Percentiles rank a stretch among this genome's conserved stretches.
phyloP scores from a whole-genome alignment of 2,888 invertebrate species.

The Hydrotaea cyrtoneurina region DNA sequence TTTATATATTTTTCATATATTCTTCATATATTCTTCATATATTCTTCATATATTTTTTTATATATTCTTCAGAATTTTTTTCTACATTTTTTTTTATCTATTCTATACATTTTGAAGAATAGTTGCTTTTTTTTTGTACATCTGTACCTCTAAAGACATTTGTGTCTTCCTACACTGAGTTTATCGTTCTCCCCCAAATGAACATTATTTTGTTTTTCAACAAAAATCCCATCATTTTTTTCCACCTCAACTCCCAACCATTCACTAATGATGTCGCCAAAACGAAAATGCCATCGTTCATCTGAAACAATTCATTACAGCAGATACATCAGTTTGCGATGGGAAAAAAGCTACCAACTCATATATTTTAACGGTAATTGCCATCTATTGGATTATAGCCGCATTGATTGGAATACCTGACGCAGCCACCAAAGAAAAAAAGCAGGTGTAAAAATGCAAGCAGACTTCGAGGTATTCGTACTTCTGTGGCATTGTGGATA shows the following conservation, averaged over 20 bases:
- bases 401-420: slow-evolving; percentile 37
- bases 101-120: too few relatives aligned
- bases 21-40: too few relatives aligned
- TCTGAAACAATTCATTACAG: not conserved
- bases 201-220: too few relatives aligned
- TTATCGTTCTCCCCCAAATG: too few relatives aligned
- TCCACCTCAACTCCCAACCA: too few relatives aligned
- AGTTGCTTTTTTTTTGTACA: too few relatives aligned
- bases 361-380: slow-evolving; percentile 56
- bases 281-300: not conserved
- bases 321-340: slow-evolving; percentile 1
- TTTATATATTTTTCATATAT: too few relatives aligned
- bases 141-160: too few relatives aligned
- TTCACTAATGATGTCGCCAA: not conserved
- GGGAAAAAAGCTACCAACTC: slow-evolving; percentile 3
- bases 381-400: slow-evolving; percentile 56
- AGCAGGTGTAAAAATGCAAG: slow-evolving; percentile 66
- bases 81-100: not conserved
- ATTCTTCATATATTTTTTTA: too few relatives aligned
- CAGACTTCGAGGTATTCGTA: slow-evolving; percentile 20
- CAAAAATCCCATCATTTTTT: too few relatives aligned
- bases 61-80: too few relatives aligned
- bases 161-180: too few relatives aligned
- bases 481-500: slow-evolving; percentile 14
- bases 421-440: slow-evolving; percentile 25